phyloP scores from a whole-genome alignment of 2,113 vertebrate genomes.

The Neoarius graeffei region DNA sequence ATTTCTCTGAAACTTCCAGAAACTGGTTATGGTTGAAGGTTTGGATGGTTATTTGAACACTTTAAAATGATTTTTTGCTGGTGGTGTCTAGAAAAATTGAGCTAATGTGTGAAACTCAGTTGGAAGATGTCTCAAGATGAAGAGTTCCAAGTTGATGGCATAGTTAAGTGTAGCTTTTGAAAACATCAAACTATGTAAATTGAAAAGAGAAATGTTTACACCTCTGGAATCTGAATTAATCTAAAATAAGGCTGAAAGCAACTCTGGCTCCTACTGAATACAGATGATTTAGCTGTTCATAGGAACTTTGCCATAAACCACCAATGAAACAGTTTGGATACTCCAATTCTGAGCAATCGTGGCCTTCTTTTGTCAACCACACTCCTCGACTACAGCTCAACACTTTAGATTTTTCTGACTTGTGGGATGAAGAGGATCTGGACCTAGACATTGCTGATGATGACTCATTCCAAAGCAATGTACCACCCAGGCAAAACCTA shows the following conservation, averaged over 20 bases:
- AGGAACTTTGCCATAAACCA: not conserved
- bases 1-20: not conserved
- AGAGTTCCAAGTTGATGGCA: not conserved
- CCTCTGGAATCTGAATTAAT: not conserved
- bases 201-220: not conserved
- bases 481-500: not conserved
- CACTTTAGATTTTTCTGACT: conserved; percentile 74
- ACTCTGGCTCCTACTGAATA: not conserved
- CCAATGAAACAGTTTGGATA: conserved; percentile 67
- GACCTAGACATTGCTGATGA: conserved; percentile 59
- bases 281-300: not conserved
- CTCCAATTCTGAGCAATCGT: conserved; percentile 54
- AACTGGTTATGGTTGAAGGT: not conserved
- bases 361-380: conserved; percentile 54
- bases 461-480: conserved; percentile 34
- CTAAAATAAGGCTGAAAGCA: not conserved
- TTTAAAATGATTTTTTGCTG: not conserved
- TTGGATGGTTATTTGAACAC: not conserved
- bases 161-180: not conserved
- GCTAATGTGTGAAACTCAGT: not conserved
- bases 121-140: conserved; percentile 6
- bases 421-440: conserved; percentile 76
- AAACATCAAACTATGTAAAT: not conserved
- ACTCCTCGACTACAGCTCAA: conserved; percentile 64
- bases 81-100: not conserved